Conservation (phyloP, 2,113 vertebrate species). For the Telmatochromis sp. region DNA sequence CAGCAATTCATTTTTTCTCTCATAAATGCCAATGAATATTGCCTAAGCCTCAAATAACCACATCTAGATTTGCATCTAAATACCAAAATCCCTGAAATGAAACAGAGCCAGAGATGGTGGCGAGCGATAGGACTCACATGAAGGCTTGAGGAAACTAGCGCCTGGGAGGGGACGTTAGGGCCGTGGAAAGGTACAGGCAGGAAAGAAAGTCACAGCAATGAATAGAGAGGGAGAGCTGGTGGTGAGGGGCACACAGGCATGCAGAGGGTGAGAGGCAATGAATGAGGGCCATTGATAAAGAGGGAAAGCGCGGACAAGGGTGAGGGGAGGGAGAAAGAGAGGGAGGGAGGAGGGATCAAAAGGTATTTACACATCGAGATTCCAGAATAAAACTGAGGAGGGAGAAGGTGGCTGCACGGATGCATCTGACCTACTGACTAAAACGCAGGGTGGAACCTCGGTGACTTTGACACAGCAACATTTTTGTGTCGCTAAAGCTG, state of each 20-base stretch:
- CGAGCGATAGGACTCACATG: not conserved
- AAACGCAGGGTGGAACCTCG: slow-evolving; percentile 20
- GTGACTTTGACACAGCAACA: slow-evolving; percentile 18
- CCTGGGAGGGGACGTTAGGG: not conserved
- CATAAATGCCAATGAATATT: not conserved
- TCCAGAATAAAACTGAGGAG: slow-evolving; percentile 8
- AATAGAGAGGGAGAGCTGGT: slow-evolving; percentile 32
- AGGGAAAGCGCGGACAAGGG: slow-evolving; percentile 20
- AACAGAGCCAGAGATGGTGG: slow-evolving; percentile 25
- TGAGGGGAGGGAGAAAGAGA: slow-evolving; percentile 18
- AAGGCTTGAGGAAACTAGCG: not conserved
- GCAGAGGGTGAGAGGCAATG: slow-evolving; percentile 53
- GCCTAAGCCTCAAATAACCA: not conserved
- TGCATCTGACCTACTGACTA: slow-evolving; percentile 46
- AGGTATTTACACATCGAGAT: slow-evolving; percentile 57
- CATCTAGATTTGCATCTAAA: slow-evolving; percentile 27
- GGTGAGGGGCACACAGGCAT: slow-evolving; percentile 57
- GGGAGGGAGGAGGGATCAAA: slow-evolving; percentile 50
- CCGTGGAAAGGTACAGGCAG: slow-evolving; percentile 59
- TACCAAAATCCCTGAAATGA: not conserved
- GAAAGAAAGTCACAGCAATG: slow-evolving; percentile 57
- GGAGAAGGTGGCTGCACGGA: not conserved
- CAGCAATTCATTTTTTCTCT: not conserved
- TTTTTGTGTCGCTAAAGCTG: not conserved
- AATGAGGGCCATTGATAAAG: slow-evolving; percentile 65